A percentile compares a stretch with the other conserved stretches of the same genome.
Evolutionary conservation across 2,113 vertebrate genomes (phyloP).

Genomic region (Nymphicus hollandicus): DNA sequence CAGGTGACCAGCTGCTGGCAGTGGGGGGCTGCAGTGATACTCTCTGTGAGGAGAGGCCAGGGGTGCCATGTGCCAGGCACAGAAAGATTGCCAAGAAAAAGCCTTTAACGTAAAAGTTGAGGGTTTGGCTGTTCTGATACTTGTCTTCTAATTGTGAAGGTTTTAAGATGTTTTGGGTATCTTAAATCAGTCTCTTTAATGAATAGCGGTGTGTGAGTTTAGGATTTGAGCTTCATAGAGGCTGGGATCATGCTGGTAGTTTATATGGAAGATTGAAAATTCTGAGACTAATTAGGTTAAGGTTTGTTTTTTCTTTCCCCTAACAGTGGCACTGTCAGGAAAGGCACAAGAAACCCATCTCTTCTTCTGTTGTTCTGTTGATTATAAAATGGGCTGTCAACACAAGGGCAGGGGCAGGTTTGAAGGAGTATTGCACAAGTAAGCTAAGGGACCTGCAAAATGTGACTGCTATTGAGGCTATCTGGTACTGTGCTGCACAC

Average conservation of each 20-base stretch:
- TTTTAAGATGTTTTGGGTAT: not conserved
- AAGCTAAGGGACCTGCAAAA: not conserved
- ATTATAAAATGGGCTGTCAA: not conserved
- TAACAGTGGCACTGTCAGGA: not conserved
- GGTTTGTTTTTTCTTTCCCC: not conserved
- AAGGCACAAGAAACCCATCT: not conserved
- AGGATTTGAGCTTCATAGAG: not conserved
- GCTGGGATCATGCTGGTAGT: not conserved
- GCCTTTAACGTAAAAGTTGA: not conserved
- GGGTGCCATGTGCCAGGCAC: not conserved
- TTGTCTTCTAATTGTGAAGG: not conserved
- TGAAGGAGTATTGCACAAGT: not conserved
- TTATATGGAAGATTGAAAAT: not conserved
- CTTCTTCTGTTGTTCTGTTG: not conserved
- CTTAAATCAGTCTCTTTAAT: not conserved
- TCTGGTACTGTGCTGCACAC: not conserved
- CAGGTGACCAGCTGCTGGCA: not conserved
- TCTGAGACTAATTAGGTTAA: not conserved
- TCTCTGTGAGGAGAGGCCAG: not conserved
- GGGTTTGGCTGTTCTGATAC: not conserved
- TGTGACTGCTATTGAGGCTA: accelerated
- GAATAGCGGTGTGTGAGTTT: not conserved
- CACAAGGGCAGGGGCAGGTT: not conserved
- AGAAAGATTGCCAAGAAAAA: not conserved
- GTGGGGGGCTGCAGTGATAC: accelerated